Evolutionary conservation across 2,888 invertebrate genomes (phyloP).

Genomic region (Cerceris ruficornis): DNA sequence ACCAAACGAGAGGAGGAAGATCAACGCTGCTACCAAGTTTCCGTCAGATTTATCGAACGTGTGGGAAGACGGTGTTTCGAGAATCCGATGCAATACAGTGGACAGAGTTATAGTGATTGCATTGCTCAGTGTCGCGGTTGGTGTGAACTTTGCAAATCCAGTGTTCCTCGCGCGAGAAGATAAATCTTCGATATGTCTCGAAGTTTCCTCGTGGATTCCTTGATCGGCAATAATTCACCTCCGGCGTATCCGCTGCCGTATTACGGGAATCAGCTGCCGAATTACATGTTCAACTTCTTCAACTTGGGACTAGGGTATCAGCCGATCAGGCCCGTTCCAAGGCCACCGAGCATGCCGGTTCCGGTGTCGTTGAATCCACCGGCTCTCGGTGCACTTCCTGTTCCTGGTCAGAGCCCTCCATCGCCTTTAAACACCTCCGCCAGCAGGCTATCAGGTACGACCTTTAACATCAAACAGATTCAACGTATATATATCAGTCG

Average conservation of each 20-base stretch:
- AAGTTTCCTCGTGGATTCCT: slow-evolving; percentile 91
- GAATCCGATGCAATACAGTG: neutral
- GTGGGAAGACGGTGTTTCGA: neutral
- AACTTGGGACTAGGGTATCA: slow-evolving; percentile 78
- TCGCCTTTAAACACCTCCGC: slow-evolving; percentile 71
- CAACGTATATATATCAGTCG: neutral
- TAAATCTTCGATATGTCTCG: slow-evolving; percentile 86
- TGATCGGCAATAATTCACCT: slow-evolving; percentile 86
- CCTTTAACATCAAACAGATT: neutral
- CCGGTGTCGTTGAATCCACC: slow-evolving; percentile 70
- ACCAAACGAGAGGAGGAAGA: neutral
- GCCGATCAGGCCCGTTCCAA: slow-evolving; percentile 76
- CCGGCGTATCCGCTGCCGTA: slow-evolving; percentile 81
- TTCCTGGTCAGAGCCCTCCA: slow-evolving; percentile 73
- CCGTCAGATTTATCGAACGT: neutral
- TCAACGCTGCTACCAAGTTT: neutral
- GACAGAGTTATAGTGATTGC: slow-evolving; percentile 8
- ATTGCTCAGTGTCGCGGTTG: slow-evolving; percentile 31
- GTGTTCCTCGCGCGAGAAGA: slow-evolving; percentile 4
- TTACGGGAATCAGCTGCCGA: slow-evolving; percentile 81
- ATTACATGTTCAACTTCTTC: slow-evolving; percentile 80
- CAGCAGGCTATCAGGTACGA: slow-evolving; percentile 72
- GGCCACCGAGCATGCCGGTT: slow-evolving; percentile 69
- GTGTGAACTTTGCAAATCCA: slow-evolving; percentile 12
- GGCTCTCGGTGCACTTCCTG: slow-evolving; percentile 55